Percentiles rank a stretch among this genome's conserved stretches.
These are phyloP conservation scores for Lordiphosa stackelbergi DNA, from an alignment of 1,140 invertebrate species.

Conservation along the genomic window DNA sequence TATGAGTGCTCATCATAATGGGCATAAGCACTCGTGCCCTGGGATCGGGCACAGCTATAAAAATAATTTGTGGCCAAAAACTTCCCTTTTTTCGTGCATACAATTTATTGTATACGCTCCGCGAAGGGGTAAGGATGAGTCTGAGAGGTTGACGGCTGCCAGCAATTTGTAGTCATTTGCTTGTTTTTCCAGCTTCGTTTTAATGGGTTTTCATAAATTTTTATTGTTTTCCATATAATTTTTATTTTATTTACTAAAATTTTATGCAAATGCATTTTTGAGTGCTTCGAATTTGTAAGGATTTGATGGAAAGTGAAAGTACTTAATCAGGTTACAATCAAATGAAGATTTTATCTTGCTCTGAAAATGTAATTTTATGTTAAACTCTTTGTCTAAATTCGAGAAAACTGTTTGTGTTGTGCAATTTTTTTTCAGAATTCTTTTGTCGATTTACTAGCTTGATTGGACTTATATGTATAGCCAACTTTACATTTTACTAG, in stretches of 20 bases:
- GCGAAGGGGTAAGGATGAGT: constrained; percentile 38
- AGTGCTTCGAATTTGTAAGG: constrained; percentile 41
- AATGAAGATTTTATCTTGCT: too few relatives aligned
- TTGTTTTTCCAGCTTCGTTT: constrained; percentile 66
- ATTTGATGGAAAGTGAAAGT: constrained; percentile 13
- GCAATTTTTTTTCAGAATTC: too few relatives aligned
- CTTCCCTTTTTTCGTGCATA: constrained; percentile 16
- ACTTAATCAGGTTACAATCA: constrained; percentile 15
- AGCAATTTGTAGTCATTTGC: constrained; percentile 66
- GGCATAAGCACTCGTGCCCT: constrained; percentile 42
- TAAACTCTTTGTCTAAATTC: too few relatives aligned
- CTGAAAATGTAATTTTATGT: too few relatives aligned
- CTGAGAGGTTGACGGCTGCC: constrained; percentile 41
- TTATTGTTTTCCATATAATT: constrained; percentile 72
- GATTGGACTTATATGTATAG: too few relatives aligned
- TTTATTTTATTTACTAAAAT: constrained; percentile 30
- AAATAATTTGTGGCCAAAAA: constrained; percentile 72
- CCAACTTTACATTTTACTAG: too few relatives aligned
- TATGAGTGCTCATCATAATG: constrained; percentile 49
- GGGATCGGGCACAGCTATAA: constrained; percentile 66
- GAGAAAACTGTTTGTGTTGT: too few relatives aligned
- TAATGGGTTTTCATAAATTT: constrained; percentile 72
- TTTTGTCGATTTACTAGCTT: too few relatives aligned
- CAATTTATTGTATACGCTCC: constrained; percentile 19
- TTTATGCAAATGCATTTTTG: constrained; percentile 56